Percentiles rank a stretch among this genome's conserved stretches.
phyloP scores from a whole-genome alignment of 92 coral and sea anemone species.

The Palythoa grandis region DNA sequence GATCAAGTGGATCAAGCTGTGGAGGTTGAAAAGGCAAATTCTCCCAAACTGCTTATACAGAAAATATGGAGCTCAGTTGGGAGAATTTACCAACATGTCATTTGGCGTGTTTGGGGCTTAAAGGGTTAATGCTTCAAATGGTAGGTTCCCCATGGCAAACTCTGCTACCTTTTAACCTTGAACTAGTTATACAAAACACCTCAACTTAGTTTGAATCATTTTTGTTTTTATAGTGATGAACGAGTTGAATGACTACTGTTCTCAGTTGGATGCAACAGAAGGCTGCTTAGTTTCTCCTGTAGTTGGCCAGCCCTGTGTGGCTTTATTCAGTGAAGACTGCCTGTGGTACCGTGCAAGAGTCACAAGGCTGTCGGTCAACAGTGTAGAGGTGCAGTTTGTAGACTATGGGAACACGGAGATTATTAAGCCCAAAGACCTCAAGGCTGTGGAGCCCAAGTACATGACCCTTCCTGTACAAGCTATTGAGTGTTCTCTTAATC shows the following conservation, averaged over 20 bases:
- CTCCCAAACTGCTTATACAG: too few relatives aligned
- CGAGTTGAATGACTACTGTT: constrained; percentile 67
- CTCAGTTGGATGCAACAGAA: constrained; percentile 63
- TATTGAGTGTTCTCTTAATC: constrained; percentile 70
- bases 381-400: constrained; percentile 69
- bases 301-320: constrained; percentile 86
- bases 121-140: too few relatives aligned
- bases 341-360: constrained; percentile 93
- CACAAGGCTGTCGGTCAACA: constrained; percentile 53
- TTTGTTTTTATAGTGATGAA: constrained; percentile 78
- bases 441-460: constrained; percentile 71
- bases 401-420: constrained; percentile 92
- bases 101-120: too few relatives aligned
- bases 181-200: too few relatives aligned
- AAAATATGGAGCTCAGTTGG: too few relatives aligned
- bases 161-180: too few relatives aligned
- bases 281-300: constrained; percentile 72
- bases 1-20: too few relatives aligned
- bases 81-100: too few relatives aligned
- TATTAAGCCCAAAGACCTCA: constrained; percentile 66
- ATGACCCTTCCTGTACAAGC: constrained; percentile 74
- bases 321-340: constrained; percentile 71
- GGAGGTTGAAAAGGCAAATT: too few relatives aligned
- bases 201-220: background rate
- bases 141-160: too few relatives aligned